A percentile compares a stretch with the other conserved stretches of the same genome.
Conservation (phyloP, 2,113 vertebrate species). For the Vombatus ursinus region DNA sequence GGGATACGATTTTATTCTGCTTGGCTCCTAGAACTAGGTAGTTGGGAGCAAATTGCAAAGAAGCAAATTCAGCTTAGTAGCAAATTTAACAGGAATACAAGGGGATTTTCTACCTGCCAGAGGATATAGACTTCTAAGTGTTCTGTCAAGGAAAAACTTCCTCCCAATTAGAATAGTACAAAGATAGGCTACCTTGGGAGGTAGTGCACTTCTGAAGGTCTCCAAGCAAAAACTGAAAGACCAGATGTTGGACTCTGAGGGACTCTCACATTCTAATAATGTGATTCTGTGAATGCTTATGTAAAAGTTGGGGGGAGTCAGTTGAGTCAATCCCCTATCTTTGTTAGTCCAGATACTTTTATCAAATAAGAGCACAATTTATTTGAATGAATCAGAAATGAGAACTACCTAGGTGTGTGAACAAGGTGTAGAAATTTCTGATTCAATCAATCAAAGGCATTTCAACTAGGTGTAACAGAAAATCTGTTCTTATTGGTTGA, state of each 20-base stretch:
- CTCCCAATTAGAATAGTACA: neutral
- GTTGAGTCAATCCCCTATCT: neutral
- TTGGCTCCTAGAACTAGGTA: neutral
- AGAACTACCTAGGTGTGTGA: neutral
- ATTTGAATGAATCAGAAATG: neutral
- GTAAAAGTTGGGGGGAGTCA: neutral
- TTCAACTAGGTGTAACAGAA: neutral
- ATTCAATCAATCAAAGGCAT: neutral
- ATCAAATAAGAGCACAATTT: neutral
- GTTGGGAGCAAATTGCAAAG: neutral
- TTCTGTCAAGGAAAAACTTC: neutral
- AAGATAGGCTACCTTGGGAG: neutral
- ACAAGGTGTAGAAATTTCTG: neutral
- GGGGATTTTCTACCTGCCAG: neutral
- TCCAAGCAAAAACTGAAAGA: neutral
- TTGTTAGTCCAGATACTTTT: neutral
- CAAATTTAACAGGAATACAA: neutral
- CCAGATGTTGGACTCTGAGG: neutral
- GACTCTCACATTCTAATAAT: neutral
- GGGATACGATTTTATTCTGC: neutral
- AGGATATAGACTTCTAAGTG: neutral
- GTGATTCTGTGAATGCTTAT: neutral
- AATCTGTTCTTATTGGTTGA: neutral
- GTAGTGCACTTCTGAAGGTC: neutral
- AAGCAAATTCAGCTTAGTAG: neutral